Base-by-base conservation (phyloP, 2,113 vertebrate genomes). In the Cyprinodon variegatus region DNA sequence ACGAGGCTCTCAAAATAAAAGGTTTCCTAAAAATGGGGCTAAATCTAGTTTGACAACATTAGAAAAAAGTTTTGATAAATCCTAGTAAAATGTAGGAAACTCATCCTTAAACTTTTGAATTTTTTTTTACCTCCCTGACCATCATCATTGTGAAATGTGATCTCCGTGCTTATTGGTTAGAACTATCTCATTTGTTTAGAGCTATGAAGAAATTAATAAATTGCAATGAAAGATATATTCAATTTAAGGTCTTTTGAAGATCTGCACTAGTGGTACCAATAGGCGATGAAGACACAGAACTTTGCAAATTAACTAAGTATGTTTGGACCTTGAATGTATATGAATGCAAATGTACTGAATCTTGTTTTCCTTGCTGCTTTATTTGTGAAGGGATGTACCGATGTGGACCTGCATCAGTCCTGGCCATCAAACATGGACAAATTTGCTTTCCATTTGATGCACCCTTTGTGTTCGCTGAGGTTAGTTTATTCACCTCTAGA, bases 391-490 rank as follows among this genome's bases (percentile, higher is more conserved):
- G 97, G 61, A 94, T 99, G 96, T 99, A 96, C 89, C 94, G 98
- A 64, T 99, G 98, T 79, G 98, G 98, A 3, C 98, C 98, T 9
- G 95, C 97, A 36, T 98, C 97, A 0, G 96, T 99, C 67, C 93
- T 95, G 74, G 98, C 98, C 72, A 93, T 99, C 74, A 99, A 99
- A 90, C 97, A 99, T 0, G 98, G 98, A 8, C 94, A 98, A 0
- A 94, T 96, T 65, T 99, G 96, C 90, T 98, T 94, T 91, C 97
- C 95, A 0, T 98, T 96, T 75, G 98, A 99, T 65, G 94, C 96
- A 3, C 92, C 96, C 48, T 99, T 98, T 73, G 94, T 99, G 68
- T 99, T 96, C 72, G 96, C 97, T 20, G 97, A 99, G 96, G 98
- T 97, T 57, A 83, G 78, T 69, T 75, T 65, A 17, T 70, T 70